phyloP scores from a whole-genome alignment of 1,140 invertebrate species.

The honey bee (Apis mellifera) region DNA sequence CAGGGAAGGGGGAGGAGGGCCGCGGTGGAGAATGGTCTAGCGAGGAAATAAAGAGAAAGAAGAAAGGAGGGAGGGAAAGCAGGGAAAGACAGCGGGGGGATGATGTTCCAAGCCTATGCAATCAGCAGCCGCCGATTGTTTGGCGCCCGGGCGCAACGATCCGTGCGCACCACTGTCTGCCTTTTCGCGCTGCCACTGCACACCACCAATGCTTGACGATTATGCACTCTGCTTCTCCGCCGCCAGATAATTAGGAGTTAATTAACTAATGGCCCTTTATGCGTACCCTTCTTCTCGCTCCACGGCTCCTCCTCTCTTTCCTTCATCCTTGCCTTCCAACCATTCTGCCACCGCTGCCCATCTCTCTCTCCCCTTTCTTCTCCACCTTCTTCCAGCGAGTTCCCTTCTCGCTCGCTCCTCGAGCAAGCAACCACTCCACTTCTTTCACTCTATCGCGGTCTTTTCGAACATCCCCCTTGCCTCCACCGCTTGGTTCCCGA shows the following conservation, averaged over 20 bases:
- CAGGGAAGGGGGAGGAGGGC: neutral
- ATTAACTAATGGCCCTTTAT: conserved; percentile 79
- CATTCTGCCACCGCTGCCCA: conserved; percentile 16
- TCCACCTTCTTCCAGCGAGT: neutral
- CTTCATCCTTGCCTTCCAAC: conserved; percentile 25
- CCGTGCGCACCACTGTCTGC: conserved; percentile 70
- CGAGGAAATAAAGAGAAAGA: conserved; percentile 54
- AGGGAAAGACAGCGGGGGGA: conserved; percentile 45
- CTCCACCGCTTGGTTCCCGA: neutral
- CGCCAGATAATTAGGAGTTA: conserved; percentile 77
- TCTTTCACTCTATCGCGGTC: neutral
- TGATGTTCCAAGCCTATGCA: conserved; percentile 59
- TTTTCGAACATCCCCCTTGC: neutral
- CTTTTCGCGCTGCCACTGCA: conserved; percentile 65
- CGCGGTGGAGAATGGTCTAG: conserved; percentile 21
- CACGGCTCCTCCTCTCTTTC: conserved; percentile 44
- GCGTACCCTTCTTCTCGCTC: conserved; percentile 65
- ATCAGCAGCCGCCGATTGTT: conserved; percentile 72
- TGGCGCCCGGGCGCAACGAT: conserved; percentile 71
- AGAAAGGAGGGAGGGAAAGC: neutral
- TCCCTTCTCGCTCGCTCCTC: neutral
- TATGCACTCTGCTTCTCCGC: conserved; percentile 72
- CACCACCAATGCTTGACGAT: conserved; percentile 68
- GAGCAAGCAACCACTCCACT: neutral
- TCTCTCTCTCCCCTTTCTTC: neutral